Evolutionary conservation across 2,888 invertebrate species (phyloP), one percentile per base, ranked within the genome.

Genomic region (Yponomeuta sedellus): DNA sequence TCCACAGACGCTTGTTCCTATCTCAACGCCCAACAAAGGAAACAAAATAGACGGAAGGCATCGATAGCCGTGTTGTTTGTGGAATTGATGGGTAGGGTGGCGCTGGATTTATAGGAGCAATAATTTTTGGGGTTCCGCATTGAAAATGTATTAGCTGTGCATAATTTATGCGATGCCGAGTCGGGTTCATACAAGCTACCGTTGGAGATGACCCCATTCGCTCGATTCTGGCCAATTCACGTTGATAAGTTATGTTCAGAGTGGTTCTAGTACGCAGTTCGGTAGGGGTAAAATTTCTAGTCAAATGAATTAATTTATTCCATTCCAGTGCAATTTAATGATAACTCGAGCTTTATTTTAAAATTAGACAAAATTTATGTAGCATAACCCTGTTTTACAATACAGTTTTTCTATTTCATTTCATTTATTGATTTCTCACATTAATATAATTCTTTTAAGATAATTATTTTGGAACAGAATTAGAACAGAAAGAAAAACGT

Each of bases 71-170:
- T 52, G 44, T 52, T 52, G 44, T 52, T 52, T 52, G 44, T 16
- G 12, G 44, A 52, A 52, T 52, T 16, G 44, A 52, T 16, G 44
- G 16, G 44, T 52, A 16, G 44, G 71, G 71, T 72, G 79, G 78
- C 80, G 80, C 80, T 78, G 77, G 80, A 81, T 81, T 81, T 81
- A 81, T 80, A 76, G 70, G 64, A 34, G 74, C 72, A 80, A 81
- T 81, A 59, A 52, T 59, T 79, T 75, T 74, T 74, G 71, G 72
- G 73, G 44, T 52, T 74, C 71, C 76, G 74, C 72, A 74, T 66
- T 69, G 70, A 72, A 34, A 76, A 79, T 74, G 76, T 75, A 80
- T 77, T 78, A 75, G 73, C 39, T 34, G 34, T 62, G 28, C 52
- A 64, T 64, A 64, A 52, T 52, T 56, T 16, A 22, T 64, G 44